These are phyloP conservation scores for Phataginus tricuspis DNA, from an alignment of 2,797 vertebrate genomes.

Conservation along the genomic window DNA sequence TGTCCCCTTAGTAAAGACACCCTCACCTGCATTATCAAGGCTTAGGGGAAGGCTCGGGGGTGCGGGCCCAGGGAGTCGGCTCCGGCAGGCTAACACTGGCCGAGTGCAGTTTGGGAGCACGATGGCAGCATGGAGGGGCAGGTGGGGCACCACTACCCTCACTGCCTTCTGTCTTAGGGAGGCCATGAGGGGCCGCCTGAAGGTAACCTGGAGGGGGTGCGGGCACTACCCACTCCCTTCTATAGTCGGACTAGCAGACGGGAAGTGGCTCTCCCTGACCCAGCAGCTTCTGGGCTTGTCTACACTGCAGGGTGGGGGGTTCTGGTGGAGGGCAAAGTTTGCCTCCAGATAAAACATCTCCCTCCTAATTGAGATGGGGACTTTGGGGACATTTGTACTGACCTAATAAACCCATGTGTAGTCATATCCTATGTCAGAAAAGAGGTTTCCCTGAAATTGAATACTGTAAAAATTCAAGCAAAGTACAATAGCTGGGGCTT, in stretches of 20 bases:
- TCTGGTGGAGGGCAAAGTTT: background rate
- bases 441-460: conserved; percentile 40
- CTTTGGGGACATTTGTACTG: background rate
- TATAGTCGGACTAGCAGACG: fast-evolving
- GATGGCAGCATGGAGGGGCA: fast-evolving
- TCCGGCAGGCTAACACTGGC: background rate
- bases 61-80: background rate
- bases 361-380: conserved; percentile 19
- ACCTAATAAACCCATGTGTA: background rate
- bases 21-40: background rate
- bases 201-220: fast-evolving
- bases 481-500: background rate
- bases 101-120: background rate
- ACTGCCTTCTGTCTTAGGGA: background rate
- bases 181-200: background rate
- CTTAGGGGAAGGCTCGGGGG: background rate
- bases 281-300: background rate
- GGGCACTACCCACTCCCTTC: background rate
- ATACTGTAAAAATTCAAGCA: conserved; percentile 10
- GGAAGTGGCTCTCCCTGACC: too few relatives aligned
- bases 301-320: background rate
- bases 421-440: conserved; percentile 3
- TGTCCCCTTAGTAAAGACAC: background rate
- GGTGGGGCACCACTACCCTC: background rate
- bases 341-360: conserved; percentile 5